phyloP scores from a whole-genome alignment of 2,113 vertebrate species.

The Cinclus mexicanus region DNA sequence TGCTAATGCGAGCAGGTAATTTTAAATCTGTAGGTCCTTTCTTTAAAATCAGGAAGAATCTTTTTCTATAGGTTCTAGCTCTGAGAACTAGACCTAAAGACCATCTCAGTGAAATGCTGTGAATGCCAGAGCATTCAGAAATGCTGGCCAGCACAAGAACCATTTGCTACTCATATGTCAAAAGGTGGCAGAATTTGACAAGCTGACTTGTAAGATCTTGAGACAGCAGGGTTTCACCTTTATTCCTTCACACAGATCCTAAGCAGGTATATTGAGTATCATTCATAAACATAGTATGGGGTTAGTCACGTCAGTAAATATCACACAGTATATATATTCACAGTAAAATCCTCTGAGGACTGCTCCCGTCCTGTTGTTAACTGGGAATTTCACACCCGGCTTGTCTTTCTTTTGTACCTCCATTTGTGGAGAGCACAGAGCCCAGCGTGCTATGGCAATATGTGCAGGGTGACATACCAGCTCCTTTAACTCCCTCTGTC shows the following conservation, averaged over 20 bases:
- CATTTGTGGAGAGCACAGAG: conserved; percentile 56
- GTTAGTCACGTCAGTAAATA: conserved; percentile 29
- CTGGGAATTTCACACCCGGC: conserved; percentile 42
- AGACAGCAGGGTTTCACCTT: conserved; percentile 33
- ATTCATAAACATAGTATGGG: conserved; percentile 23
- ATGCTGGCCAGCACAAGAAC: not conserved
- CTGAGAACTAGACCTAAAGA: not conserved
- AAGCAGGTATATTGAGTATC: conserved; percentile 33
- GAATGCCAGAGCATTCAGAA: not conserved
- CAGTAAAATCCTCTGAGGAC: not conserved
- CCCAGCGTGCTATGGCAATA: not conserved
- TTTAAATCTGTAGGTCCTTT: not conserved
- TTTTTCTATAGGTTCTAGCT: not conserved
- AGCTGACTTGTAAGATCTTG: conserved; percentile 32
- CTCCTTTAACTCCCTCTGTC: conserved; percentile 96
- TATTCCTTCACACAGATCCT: not conserved
- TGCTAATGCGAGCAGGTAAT: not conserved
- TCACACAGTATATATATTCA: not conserved
- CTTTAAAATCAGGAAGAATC: not conserved
- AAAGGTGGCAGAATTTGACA: conserved; percentile 67
- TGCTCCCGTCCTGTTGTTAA: conserved; percentile 43
- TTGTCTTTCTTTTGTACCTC: conserved; percentile 53
- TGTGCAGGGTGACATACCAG: conserved; percentile 83
- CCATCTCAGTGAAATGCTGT: not conserved
- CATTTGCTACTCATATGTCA: conserved; percentile 50